Percentiles rank a stretch among this genome's conserved stretches.
phyloP scores from a whole-genome alignment of 1,140 invertebrate species.

The Plutomurus gul region DNA sequence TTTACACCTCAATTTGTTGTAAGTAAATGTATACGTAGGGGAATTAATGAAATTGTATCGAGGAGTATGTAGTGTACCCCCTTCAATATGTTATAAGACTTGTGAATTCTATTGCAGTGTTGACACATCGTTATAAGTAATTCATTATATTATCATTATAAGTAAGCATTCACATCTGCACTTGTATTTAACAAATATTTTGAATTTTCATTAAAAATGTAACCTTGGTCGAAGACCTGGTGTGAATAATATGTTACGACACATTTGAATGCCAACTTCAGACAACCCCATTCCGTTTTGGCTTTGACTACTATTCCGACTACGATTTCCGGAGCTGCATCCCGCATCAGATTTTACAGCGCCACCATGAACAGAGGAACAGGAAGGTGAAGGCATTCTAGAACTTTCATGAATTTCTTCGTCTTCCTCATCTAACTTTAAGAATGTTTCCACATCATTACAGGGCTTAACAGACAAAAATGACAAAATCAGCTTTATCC shows the following conservation, averaged over 20 bases:
- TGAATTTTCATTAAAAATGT: too few relatives aligned
- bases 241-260: constrained; percentile 44
- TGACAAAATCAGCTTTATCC: constrained; percentile 49
- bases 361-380: neutral
- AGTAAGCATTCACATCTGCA: too few relatives aligned
- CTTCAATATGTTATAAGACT: too few relatives aligned
- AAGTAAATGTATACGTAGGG: too few relatives aligned
- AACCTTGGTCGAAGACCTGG: constrained; percentile 61
- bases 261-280: constrained; percentile 43
- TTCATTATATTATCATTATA: too few relatives aligned
- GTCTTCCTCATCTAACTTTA: constrained; percentile 38
- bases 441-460: constrained; percentile 45
- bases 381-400: neutral
- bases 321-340: neutral
- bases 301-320: neutral
- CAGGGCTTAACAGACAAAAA: constrained; percentile 51
- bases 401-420: neutral
- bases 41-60: too few relatives aligned
- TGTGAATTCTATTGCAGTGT: too few relatives aligned
- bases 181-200: too few relatives aligned
- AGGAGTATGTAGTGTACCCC: too few relatives aligned
- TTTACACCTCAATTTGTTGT: too few relatives aligned
- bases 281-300: neutral
- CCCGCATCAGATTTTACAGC: neutral
- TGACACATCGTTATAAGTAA: too few relatives aligned